Evolutionary conservation across 1,140 invertebrate species (phyloP).

Genomic region (Heliothis subflexa): DNA sequence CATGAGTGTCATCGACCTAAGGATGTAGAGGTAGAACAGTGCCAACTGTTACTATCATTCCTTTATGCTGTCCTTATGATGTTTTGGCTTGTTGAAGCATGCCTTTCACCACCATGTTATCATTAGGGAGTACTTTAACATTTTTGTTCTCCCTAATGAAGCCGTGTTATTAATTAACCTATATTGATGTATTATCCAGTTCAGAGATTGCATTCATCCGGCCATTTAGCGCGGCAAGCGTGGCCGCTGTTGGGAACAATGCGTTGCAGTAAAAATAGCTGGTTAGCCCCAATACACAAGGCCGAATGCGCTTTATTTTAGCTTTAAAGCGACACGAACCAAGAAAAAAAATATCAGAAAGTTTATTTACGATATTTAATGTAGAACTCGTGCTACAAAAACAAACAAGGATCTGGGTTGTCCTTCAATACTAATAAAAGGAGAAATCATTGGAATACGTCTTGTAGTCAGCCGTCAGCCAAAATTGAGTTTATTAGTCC

Average conservation of each 20-base stretch:
- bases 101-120: too few species aligned
- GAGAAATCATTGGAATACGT: too few species aligned
- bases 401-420: not conserved
- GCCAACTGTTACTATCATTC: constrained; percentile 8
- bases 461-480: too few species aligned
- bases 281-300: constrained; percentile 56
- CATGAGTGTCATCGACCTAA: constrained; percentile 1
- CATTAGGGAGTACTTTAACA: too few species aligned
- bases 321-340: constrained; percentile 43
- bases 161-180: too few species aligned
- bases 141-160: too few species aligned
- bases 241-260: constrained; percentile 40
- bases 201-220: constrained; percentile 1
- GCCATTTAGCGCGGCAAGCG: constrained; percentile 1
- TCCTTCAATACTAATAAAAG: not conserved
- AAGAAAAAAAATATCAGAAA: not conserved
- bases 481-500: too few species aligned
- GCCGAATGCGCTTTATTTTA: constrained; percentile 51
- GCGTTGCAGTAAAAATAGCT: constrained; percentile 57
- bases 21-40: not conserved
- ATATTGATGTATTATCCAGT: not conserved
- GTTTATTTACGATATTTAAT: not conserved
- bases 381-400: not conserved
- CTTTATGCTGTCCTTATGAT: not conserved
- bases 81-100: not conserved